A percentile compares a stretch with the other conserved stretches of the same genome.
phyloP scores from a whole-genome alignment of 2,888 invertebrate species.

The Ectobius pallidus region DNA sequence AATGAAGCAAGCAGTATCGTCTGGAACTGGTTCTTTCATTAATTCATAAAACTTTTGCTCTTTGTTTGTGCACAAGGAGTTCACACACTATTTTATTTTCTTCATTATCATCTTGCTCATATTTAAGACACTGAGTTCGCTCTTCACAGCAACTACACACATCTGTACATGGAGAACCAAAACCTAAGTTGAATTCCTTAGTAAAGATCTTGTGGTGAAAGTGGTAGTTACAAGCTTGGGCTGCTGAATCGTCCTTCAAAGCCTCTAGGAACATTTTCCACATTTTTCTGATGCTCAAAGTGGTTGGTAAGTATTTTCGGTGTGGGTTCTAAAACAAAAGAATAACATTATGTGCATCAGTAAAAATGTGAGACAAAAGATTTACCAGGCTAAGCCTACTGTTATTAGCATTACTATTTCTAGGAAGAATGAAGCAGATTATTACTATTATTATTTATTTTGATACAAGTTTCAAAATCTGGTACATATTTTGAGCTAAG shows the following conservation, averaged over 20 bases:
- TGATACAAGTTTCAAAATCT: too few relatives aligned
- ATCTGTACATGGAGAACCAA: constrained; percentile 20
- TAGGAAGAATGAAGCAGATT: background rate
- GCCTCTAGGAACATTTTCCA: constrained; percentile 8
- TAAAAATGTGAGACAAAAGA: too few relatives aligned
- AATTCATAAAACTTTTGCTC: constrained; percentile 18
- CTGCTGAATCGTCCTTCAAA: background rate
- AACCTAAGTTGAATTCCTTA: background rate
- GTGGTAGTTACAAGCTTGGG: background rate
- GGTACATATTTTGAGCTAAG: too few relatives aligned
- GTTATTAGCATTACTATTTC: background rate
- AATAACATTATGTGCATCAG: too few relatives aligned
- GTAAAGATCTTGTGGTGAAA: constrained; percentile 11
- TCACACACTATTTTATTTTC: constrained; percentile 8
- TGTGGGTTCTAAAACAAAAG: background rate
- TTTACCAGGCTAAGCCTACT: background rate
- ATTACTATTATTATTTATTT: too few relatives aligned
- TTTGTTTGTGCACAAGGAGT: constrained; percentile 6
- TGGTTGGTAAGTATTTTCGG: background rate
- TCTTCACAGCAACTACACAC: constrained; percentile 23
- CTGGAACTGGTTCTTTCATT: background rate
- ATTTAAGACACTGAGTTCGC: background rate
- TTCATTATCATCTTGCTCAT: constrained; percentile 2
- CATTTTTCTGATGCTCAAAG: background rate
- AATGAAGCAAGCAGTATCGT: constrained; percentile 2